Evolutionary conservation across 92 coral and sea anemone genomes (phyloP), one percentile per base, ranked within the genome.

Genomic region (Epizoanthus scotinus): DNA sequence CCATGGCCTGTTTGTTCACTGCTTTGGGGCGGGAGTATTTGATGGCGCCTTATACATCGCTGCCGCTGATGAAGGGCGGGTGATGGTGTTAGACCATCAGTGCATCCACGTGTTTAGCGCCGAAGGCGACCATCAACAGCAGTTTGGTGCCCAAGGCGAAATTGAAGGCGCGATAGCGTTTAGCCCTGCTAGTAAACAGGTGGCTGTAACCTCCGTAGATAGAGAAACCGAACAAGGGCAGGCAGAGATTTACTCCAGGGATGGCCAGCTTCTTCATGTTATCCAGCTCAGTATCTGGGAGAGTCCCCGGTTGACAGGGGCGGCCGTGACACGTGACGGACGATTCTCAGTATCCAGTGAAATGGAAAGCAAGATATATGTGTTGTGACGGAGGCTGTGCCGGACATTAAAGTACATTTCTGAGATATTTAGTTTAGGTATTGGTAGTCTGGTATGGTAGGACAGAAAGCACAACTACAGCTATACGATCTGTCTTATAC

Each of bases 181-280:
- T 59, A 38, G 68, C 61, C 81, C 60, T 36, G 81, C 68, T 59
- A 75, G 13, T 60, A 36, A 75, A 22, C 34, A 57, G 21, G 8
- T 75, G 44, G 81, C 81, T 40, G 58, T 75, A 53, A 75, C 81
- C 55, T 58, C 81, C 36, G 8, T 57, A 53, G 27, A 42, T 21
- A 66, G 81, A 22, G 81, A 75, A 55, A 75, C 81, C 26, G 81
- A 75, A 22, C 81, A 59, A 58, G 81, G 81, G n/a, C 56, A 75
- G 81, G 68, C 40, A 6, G 68, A 75, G 29, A 59, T 75, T 44
- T 75, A 75, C 68, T 36, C 55, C 63, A 58, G 18, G 29, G 68
- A 75, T 0, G 81, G 81, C 52, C 28, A 44, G 20, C 59, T 34
- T 38, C 44, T 75, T 22, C 81, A 75, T n/a, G 59, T 67, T 12